Base-by-base conservation (phyloP, 2,888 invertebrate genomes). In the Creontiades dilutus region DNA sequence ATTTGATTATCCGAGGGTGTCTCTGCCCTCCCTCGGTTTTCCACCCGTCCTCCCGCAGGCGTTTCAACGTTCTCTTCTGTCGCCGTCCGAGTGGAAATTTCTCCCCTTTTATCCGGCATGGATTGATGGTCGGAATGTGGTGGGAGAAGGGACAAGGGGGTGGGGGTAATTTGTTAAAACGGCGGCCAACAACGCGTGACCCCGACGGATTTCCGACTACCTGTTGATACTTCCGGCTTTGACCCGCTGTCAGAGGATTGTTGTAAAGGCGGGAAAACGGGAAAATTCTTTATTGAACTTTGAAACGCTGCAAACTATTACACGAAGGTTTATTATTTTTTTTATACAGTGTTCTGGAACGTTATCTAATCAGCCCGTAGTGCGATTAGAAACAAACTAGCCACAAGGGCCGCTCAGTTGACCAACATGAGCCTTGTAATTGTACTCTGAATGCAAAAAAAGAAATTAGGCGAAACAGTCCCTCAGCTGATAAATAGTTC, bases 221-320 rank as follows among this genome's bases (percentile, higher is more conserved):
- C 68, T 68, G 68, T 68, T 68, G 68, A 68, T 68, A 68, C 68
- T 23, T 68, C 68, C 68, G 68, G 68, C 68, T 68, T 68, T 68
- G 68, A 68, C 68, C 68, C 57, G 57, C 19, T 14, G 16, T 57
- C 14, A n/a, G 57, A 7, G 16, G n/a, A 5, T 16, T n/a, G 57
- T 1, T 0, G 5, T 7, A 16, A 57, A 7, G 7, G n/a, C 1
- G 57, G n/a, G 57, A n/a, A 57, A 55, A 57, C n/a, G n/a, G n/a
- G 57, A 57, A 37, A 37, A 37, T 37, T 37, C 37, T 37, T 37
- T 7, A 37, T 7, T 37, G 37, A 37, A 37, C 37, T 37, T 37
- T 37, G 37, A 37, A n/a, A n/a, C n/a, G n/a, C n/a, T n/a, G n/a
- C n/a, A n/a, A n/a, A n/a, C n/a, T n/a, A n/a, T n/a, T n/a, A n/a